Percentiles rank a stretch among this genome's conserved stretches.
phyloP scores from a whole-genome alignment of 2,888 invertebrate species.

The Frankliniella intonsa region DNA sequence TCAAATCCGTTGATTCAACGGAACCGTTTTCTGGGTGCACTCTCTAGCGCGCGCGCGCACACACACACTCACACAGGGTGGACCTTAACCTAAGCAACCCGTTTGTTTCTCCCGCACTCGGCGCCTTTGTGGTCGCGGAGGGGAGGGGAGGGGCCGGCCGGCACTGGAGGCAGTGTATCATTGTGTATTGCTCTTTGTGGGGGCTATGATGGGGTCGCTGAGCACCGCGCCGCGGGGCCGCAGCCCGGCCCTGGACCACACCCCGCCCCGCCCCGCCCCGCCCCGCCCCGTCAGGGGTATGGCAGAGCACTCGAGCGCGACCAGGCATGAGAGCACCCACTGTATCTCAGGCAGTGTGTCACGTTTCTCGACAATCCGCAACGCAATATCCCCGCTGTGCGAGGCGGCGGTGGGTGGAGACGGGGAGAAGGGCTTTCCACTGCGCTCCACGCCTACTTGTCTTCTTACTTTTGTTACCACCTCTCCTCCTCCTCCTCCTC shows the following conservation, averaged over 20 bases:
- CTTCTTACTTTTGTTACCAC: no score
- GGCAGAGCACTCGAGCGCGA: neutral
- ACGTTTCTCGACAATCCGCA: no score
- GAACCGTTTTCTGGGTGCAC: no score
- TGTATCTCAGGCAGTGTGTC: no score
- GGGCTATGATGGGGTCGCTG: slow-evolving; percentile 9
- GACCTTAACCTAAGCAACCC: neutral
- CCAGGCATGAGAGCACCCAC: neutral
- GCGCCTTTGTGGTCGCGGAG: neutral
- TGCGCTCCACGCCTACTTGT: no score
- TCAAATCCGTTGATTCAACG: no score
- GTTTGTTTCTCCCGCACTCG: neutral
- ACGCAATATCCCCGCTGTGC: no score
- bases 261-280: neutral
- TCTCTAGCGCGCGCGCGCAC: neutral
- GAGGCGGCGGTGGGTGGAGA: no score
- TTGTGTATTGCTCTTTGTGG: slow-evolving; percentile 18
- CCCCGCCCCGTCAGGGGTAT: no score
- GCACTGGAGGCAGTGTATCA: neutral
- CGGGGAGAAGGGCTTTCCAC: no score
- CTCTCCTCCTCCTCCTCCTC: no score
- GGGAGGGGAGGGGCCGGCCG: neutral
- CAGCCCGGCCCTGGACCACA: neutral
- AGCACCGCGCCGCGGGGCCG: neutral
- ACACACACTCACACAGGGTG: neutral